Conservation (phyloP, 1,140 invertebrate species). For the Cydia fagiglandana region DNA sequence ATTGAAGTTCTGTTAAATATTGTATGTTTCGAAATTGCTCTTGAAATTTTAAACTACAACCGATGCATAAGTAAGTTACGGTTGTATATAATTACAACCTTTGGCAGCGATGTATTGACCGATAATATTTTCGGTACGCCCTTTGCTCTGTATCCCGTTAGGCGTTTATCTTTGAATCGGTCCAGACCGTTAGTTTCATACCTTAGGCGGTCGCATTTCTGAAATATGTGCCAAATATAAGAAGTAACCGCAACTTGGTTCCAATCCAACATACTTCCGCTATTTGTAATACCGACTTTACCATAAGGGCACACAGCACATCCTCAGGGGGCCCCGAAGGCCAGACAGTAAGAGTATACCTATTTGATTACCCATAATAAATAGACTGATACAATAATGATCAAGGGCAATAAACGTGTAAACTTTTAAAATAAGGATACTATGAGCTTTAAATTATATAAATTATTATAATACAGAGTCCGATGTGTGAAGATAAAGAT, state of each 20-base stretch:
- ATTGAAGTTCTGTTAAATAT: not conserved
- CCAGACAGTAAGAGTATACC: too few species aligned
- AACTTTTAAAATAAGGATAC: too few species aligned
- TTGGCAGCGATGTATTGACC: not conserved
- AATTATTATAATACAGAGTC: too few species aligned
- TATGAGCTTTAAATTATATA: too few species aligned
- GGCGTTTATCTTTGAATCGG: not conserved
- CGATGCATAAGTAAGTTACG: conserved; percentile 9
- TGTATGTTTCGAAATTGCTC: not conserved
- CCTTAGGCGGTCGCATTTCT: not conserved
- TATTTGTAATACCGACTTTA: not conserved
- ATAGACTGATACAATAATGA: too few species aligned
- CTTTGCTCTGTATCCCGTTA: conserved; percentile 26
- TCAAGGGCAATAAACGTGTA: too few species aligned
- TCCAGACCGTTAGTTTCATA: conserved; percentile 10
- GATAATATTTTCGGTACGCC: conserved; percentile 25
- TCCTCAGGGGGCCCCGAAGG: too few species aligned
- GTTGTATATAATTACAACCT: conserved; percentile 18
- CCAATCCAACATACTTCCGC: not conserved
- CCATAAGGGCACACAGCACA: too few species aligned
- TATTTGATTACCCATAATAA: too few species aligned
- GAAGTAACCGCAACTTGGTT: not conserved
- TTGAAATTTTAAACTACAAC: not conserved
- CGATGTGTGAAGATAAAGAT: too few species aligned
- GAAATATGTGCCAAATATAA: not conserved